Conservation (phyloP, 2,113 vertebrate species). For the Tachysurus fulvidraco region DNA sequence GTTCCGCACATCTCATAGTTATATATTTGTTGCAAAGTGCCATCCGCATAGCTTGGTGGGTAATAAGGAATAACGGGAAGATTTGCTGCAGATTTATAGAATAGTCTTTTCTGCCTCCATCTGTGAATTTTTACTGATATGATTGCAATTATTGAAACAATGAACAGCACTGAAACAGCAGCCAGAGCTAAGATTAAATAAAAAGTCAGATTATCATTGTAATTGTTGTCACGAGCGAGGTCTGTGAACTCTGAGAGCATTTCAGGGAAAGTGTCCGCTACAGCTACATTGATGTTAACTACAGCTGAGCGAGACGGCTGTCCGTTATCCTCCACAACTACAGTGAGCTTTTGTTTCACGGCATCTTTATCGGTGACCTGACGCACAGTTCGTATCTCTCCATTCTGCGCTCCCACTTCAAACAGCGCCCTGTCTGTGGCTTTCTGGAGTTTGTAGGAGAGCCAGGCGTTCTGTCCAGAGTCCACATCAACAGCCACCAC, state of each 20-base stretch:
- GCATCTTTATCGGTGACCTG: no score
- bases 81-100: constrained; percentile 51
- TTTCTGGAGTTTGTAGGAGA: constrained; percentile 44
- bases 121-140: constrained; percentile 55
- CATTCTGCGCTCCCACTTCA: constrained; percentile 58
- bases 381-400: constrained; percentile 56
- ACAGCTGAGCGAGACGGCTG: no score
- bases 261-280: constrained; percentile 56
- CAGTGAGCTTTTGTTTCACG: no score
- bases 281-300: constrained; percentile 27
- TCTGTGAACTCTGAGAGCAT: constrained; percentile 54
- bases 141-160: constrained; percentile 42
- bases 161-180: constrained; percentile 53
- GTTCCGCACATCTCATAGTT: constrained; percentile 55
- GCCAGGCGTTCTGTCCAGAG: constrained; percentile 45
- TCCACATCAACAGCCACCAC: constrained; percentile 44
- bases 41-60: constrained; percentile 49
- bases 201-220: constrained; percentile 51
- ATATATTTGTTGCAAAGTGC: constrained; percentile 50
- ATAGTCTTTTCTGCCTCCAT: constrained; percentile 52
- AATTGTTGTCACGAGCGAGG: constrained; percentile 41
- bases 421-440: constrained; percentile 49
- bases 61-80: constrained; percentile 59
- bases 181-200: constrained; percentile 52
- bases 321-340: no score